Conservation (phyloP, 2,113 vertebrate species). For the Pteruthius melanotis region DNA sequence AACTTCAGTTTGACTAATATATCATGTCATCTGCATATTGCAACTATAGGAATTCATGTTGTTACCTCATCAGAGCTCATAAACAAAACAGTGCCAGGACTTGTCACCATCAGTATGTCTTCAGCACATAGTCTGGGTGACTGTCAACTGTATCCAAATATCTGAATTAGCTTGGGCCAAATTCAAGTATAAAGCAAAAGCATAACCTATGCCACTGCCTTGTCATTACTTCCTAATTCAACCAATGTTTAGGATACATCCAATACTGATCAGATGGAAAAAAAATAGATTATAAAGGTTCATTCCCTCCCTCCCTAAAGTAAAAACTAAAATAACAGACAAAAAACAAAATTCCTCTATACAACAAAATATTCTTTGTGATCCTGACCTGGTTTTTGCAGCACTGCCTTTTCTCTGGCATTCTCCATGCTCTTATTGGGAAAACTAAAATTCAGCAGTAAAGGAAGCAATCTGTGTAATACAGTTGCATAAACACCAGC, state of each 20-base stretch:
- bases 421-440: background rate
- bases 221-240: background rate
- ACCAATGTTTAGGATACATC: background rate
- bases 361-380: background rate
- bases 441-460: background rate
- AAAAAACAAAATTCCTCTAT: background rate
- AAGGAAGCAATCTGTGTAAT: background rate
- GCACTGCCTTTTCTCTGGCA: background rate
- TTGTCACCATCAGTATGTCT: background rate
- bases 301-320: rapidly evolving
- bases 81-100: background rate
- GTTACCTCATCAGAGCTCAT: background rate
- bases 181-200: background rate
- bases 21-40: background rate
- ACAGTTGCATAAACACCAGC: background rate
- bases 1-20: background rate
- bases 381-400: background rate
- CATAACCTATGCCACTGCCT: background rate
- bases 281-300: background rate
- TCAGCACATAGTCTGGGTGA: no score
- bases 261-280: background rate
- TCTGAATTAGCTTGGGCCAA: background rate
- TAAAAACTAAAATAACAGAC: background rate
- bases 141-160: background rate
- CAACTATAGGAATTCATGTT: background rate